These are phyloP conservation scores for Sphyrna mokarran DNA, from an alignment of 2,113 vertebrate species.

Conservation along the genomic window DNA sequence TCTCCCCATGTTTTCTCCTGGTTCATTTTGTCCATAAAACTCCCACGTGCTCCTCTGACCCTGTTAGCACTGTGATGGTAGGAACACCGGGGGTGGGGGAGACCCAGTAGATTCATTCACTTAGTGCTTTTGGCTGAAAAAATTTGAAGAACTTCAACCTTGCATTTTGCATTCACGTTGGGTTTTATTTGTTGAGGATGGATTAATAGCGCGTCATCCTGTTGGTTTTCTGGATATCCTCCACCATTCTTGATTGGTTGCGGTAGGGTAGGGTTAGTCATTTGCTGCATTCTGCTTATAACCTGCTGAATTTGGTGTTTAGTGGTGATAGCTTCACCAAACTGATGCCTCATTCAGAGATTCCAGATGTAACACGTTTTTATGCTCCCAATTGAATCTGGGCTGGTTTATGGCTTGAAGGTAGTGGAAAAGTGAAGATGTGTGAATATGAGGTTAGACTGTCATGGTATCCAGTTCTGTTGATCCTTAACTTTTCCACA, in stretches of 20 bases:
- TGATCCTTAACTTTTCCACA: neutral
- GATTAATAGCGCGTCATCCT: neutral
- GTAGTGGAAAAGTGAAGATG: neutral
- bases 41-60: neutral
- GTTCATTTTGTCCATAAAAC: neutral
- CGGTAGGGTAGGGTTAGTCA: neutral
- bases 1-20: too few species aligned
- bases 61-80: neutral
- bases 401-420: neutral
- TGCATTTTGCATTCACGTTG: neutral
- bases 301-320: neutral
- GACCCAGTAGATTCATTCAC: neutral
- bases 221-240: neutral
- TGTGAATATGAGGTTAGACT: neutral
- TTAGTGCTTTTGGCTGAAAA: neutral
- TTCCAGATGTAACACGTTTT: neutral
- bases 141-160: neutral
- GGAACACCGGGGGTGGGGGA: neutral
- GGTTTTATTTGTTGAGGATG: neutral
- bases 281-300: neutral
- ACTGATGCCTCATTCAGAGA: neutral
- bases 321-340: neutral
- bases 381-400: neutral
- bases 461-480: neutral
- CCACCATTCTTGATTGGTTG: neutral